phyloP scores from a whole-genome alignment of 1,140 invertebrate species.

The Cyphomyrmex costatus region DNA sequence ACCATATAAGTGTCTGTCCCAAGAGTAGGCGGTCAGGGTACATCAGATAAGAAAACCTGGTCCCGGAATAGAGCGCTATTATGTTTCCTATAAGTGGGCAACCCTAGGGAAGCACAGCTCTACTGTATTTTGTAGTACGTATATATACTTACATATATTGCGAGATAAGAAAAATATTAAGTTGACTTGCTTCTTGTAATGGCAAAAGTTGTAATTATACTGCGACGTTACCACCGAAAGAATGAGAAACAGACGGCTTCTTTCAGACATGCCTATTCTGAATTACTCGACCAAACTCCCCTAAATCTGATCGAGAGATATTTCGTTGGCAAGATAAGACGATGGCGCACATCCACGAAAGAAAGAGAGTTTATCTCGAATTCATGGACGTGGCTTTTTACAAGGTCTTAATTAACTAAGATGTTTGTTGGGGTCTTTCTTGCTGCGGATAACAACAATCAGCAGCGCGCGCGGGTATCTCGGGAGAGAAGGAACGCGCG shows the following conservation, averaged over 20 bases:
- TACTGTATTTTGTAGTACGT: not conserved
- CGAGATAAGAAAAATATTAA: constrained; percentile 70
- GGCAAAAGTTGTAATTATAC: constrained; percentile 73
- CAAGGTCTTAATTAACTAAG: constrained; percentile 51
- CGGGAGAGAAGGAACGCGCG: not conserved
- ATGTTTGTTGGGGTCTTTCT: constrained; percentile 20
- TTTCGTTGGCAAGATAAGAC: constrained; percentile 42
- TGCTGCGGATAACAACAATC: constrained; percentile 53
- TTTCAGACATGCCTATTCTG: not conserved
- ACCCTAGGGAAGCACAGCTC: not conserved
- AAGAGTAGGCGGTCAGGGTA: constrained; percentile 63
- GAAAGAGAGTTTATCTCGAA: constrained; percentile 41
- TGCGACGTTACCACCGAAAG: constrained; percentile 64
- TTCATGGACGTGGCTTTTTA: constrained; percentile 42
- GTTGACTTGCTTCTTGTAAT: constrained; percentile 38
- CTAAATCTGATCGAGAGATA: constrained; percentile 56
- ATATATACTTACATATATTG: not conserved
- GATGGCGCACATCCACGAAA: not conserved
- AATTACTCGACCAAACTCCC: constrained; percentile 3
- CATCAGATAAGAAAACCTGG: constrained; percentile 72
- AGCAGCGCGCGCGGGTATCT: constrained; percentile 3
- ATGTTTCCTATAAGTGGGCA: constrained; percentile 68
- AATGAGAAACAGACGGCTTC: constrained; percentile 25
- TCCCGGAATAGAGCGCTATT: constrained; percentile 70
- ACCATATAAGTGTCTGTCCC: constrained; percentile 69